A percentile compares a stretch with the other conserved stretches of the same genome.
phyloP scores from a whole-genome alignment of 1,140 invertebrate species.

The Drosophila nigromelanica region DNA sequence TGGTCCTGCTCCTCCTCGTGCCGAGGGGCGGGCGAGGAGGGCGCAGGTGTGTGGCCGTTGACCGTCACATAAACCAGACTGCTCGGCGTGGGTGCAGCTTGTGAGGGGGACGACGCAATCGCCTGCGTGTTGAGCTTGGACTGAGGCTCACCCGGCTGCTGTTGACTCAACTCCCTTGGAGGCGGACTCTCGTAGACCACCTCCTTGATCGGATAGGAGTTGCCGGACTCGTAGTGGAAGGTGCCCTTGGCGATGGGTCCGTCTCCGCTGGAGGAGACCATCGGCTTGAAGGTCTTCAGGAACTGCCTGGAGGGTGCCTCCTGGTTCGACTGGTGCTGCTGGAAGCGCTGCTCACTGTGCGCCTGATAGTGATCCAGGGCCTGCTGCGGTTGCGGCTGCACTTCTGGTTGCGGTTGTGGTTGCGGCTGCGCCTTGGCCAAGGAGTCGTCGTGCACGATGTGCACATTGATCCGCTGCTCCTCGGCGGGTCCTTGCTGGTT shows the following conservation, averaged over 20 bases:
- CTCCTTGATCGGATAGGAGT: slow-evolving; percentile 16
- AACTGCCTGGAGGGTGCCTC: slow-evolving; percentile 75
- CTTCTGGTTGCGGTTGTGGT: neutral
- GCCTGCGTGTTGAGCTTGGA: slow-evolving; percentile 59
- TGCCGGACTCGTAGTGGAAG: slow-evolving; percentile 69
- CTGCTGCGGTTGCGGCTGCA: slow-evolving; percentile 7
- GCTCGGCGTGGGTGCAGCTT: slow-evolving; percentile 44
- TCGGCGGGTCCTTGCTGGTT: slow-evolving; percentile 56
- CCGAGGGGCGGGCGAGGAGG: slow-evolving; percentile 8
- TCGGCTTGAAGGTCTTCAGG: slow-evolving; percentile 73
- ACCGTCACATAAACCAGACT: slow-evolving; percentile 70
- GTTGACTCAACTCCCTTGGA: slow-evolving; percentile 28
- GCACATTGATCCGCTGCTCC: slow-evolving; percentile 72
- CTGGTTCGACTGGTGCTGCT: slow-evolving; percentile 32
- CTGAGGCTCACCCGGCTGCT: neutral
- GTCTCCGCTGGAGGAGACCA: slow-evolving; percentile 46
- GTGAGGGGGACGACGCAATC: slow-evolving; percentile 37
- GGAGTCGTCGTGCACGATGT: slow-evolving; percentile 58
- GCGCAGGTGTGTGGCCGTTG: slow-evolving; percentile 40
- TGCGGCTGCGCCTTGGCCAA: slow-evolving; percentile 15
- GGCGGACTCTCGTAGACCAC: slow-evolving; percentile 23
- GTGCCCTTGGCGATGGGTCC: slow-evolving; percentile 55
- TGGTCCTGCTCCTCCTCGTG: slow-evolving; percentile 1
- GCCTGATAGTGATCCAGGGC: slow-evolving; percentile 53
- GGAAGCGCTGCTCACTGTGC: slow-evolving; percentile 54